phyloP scores from a whole-genome alignment of 2,888 invertebrate species.

The Parelbella ahira region DNA sequence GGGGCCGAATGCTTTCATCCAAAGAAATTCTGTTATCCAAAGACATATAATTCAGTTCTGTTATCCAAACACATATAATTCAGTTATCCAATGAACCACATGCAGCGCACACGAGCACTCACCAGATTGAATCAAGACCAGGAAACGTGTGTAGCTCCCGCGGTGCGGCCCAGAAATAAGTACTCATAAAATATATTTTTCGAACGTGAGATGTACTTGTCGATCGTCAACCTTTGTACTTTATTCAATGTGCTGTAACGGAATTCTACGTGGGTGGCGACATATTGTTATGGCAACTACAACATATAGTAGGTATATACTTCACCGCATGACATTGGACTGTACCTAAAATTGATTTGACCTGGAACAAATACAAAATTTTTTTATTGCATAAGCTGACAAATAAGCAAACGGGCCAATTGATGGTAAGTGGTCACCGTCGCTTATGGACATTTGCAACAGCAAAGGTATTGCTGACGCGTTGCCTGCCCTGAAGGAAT shows the following conservation, averaged over 20 bases:
- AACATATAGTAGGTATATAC: too few species aligned
- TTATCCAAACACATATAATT: slow-evolving; percentile 63
- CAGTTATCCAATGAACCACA: slow-evolving; percentile 68
- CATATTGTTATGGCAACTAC: background rate
- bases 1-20: slow-evolving; percentile 9
- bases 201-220: slow-evolving; percentile 10
- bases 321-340: too few species aligned
- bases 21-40: slow-evolving; percentile 28
- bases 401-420: too few species aligned
- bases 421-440: too few species aligned
- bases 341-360: background rate
- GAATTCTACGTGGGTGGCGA: slow-evolving; percentile 11
- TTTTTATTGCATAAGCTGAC: too few species aligned
- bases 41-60: slow-evolving; percentile 34
- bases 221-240: slow-evolving; percentile 4
- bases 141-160: slow-evolving; percentile 66
- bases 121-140: slow-evolving; percentile 52
- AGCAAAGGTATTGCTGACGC: too few species aligned
- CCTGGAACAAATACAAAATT: too few species aligned
- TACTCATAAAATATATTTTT: slow-evolving; percentile 47
- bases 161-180: slow-evolving; percentile 55
- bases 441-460: too few species aligned
- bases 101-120: slow-evolving; percentile 53
- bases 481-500: too few species aligned
- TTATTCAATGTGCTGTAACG: slow-evolving; percentile 3